Conservation (phyloP, 1,140 invertebrate genomes). For the Drosophila orosa region DNA sequence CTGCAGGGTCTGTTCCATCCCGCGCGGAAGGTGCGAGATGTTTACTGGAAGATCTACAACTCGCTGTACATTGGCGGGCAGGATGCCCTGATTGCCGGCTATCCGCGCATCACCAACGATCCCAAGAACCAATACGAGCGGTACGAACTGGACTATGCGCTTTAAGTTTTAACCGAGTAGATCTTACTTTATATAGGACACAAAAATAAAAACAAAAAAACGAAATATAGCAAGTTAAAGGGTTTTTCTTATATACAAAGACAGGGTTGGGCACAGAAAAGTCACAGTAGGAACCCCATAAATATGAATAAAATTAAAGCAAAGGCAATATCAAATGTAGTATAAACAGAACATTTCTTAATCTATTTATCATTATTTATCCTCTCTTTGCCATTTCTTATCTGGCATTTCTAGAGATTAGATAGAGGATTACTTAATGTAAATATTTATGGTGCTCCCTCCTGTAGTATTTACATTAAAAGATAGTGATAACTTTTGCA, state of each 20-base stretch:
- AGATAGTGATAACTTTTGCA: constrained; percentile 8
- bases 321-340: too few species aligned
- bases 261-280: not conserved
- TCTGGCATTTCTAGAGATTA: constrained; percentile 6
- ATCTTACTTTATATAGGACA: constrained; percentile 9
- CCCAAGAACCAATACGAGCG: constrained; percentile 97
- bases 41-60: constrained; percentile 99
- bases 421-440: constrained; percentile 8
- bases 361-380: not conserved
- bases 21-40: constrained; percentile 98
- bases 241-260: not conserved
- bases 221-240: not conserved
- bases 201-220: constrained; percentile 15
- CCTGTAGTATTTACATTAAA: not conserved
- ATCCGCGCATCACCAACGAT: constrained; percentile 97
- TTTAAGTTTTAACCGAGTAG: constrained; percentile 86
- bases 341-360: too few species aligned
- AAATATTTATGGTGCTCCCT: constrained; percentile 3
- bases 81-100: constrained; percentile 98
- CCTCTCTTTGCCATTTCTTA: constrained; percentile 4
- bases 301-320: too few species aligned
- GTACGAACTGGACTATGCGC: constrained; percentile 98
- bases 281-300: too few species aligned
- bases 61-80: constrained; percentile 99
- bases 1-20: constrained; percentile 99